A percentile compares a stretch with the other conserved stretches of the same genome.
Evolutionary conservation across 2,797 vertebrate species (phyloP).

Genomic region (Dendrocincla tyrannina): DNA sequence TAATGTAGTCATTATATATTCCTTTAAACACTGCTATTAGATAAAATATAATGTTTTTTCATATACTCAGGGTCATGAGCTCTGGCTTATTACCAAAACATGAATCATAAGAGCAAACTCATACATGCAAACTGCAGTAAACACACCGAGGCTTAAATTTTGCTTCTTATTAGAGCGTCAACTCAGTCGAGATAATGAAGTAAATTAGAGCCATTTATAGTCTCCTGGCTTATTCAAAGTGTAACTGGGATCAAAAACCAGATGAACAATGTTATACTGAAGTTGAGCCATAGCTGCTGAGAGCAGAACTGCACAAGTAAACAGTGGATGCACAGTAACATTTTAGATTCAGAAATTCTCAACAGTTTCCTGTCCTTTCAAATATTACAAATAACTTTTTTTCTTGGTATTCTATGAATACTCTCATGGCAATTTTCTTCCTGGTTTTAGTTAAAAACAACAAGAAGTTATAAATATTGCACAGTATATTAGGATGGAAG

Average conservation of each 20-base stretch:
- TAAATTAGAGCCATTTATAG: neutral
- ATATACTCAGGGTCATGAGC: neutral
- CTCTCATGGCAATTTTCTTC: neutral
- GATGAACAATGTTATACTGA: neutral
- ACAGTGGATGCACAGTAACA: neutral
- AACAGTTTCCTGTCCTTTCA: neutral
- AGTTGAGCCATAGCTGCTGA: neutral
- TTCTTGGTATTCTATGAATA: neutral
- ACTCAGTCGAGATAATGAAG: neutral
- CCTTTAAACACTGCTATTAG: neutral
- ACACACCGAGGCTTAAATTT: neutral
- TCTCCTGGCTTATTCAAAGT: neutral
- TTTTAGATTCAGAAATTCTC: neutral
- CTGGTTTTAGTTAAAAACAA: neutral
- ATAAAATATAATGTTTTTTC: neutral
- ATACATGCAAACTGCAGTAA: neutral
- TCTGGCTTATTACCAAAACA: neutral
- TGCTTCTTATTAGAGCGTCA: neutral
- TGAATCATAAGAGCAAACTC: neutral
- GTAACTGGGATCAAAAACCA: neutral
- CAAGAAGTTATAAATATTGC: neutral
- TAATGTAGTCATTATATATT: neutral
- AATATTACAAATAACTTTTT: neutral
- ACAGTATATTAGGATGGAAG: neutral
- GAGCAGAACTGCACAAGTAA: neutral